A percentile compares a stretch with the other conserved stretches of the same genome.
Evolutionary conservation across 1,140 invertebrate species (phyloP).

Genomic region (Brachionus asplanchnoidis): DNA sequence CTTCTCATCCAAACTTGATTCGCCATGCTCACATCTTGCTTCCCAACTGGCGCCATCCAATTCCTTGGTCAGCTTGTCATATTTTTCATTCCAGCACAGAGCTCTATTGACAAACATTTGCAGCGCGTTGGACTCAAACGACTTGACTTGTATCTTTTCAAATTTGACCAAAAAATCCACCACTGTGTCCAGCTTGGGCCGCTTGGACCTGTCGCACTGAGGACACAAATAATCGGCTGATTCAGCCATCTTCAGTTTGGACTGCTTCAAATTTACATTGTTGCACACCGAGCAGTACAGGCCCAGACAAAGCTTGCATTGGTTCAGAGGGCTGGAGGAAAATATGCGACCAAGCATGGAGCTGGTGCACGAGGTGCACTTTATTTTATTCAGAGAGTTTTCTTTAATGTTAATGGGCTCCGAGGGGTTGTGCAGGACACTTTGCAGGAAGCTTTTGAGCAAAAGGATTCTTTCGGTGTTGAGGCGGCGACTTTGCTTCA

Average conservation of each 20-base stretch:
- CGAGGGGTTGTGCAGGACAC: not conserved
- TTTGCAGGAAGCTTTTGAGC: not conserved
- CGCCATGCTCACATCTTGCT: not conserved
- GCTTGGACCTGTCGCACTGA: slow-evolving; percentile 13
- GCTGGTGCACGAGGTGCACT: not conserved
- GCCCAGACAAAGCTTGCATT: slow-evolving; percentile 17
- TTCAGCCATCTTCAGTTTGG: slow-evolving; percentile 6
- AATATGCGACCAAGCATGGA: slow-evolving; percentile 6
- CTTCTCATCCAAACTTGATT: not conserved
- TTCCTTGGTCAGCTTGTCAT: not conserved
- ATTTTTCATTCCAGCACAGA: slow-evolving; percentile 3
- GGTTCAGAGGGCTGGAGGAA: not conserved
- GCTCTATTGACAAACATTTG: slow-evolving; percentile 10
- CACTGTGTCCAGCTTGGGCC: not conserved
- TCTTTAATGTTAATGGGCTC: not conserved
- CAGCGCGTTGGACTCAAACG: not conserved
- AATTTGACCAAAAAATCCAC: not conserved
- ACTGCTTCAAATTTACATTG: slow-evolving; percentile 12
- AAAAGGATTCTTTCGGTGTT: not conserved
- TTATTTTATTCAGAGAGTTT: slow-evolving; percentile 7
- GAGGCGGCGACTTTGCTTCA: not conserved
- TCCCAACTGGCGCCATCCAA: not conserved
- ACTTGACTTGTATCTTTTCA: slow-evolving; percentile 13
- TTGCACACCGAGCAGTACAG: slow-evolving; percentile 5
- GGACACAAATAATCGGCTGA: not conserved